These are phyloP conservation scores for Cantharis flavilabris DNA, from an alignment of 2,888 invertebrate species.

Conservation along the genomic window DNA sequence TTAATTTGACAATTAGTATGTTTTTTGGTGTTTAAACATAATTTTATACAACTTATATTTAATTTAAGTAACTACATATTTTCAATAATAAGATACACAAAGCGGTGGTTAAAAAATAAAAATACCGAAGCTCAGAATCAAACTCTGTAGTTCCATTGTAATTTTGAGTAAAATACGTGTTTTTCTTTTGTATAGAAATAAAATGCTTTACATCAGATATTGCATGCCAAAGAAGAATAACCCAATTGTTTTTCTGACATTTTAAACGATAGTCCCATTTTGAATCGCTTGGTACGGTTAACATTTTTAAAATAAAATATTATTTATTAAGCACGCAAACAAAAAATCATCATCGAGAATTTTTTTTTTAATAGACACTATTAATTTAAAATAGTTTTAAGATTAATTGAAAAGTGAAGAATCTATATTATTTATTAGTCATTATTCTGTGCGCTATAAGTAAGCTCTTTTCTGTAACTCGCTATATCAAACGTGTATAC, in stretches of 20 bases:
- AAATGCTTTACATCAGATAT: slow-evolving; percentile 46
- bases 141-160: not conserved
- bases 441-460: slow-evolving; percentile 40
- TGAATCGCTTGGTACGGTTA: slow-evolving; percentile 43
- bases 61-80: not conserved
- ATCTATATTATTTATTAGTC: slow-evolving; percentile 50
- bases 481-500: slow-evolving; percentile 50
- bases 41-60: not conserved
- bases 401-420: not conserved
- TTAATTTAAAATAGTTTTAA: not conserved
- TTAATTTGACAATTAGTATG: no score
- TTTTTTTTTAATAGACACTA: not conserved
- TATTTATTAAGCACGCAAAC: slow-evolving; percentile 21
- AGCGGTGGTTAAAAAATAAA: not conserved
- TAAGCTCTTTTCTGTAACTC: slow-evolving; percentile 38
- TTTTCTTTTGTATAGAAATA: not conserved
- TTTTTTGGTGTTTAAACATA: no score
- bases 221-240: slow-evolving; percentile 45
- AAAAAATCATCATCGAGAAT: not conserved
- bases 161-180: not conserved
- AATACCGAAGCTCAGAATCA: not conserved
- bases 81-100: not conserved
- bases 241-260: slow-evolving; percentile 42
- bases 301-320: slow-evolving; percentile 16
- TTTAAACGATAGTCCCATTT: slow-evolving; percentile 40